Base-by-base conservation (phyloP, 2,888 invertebrate genomes). In the Atrina japonica region DNA sequence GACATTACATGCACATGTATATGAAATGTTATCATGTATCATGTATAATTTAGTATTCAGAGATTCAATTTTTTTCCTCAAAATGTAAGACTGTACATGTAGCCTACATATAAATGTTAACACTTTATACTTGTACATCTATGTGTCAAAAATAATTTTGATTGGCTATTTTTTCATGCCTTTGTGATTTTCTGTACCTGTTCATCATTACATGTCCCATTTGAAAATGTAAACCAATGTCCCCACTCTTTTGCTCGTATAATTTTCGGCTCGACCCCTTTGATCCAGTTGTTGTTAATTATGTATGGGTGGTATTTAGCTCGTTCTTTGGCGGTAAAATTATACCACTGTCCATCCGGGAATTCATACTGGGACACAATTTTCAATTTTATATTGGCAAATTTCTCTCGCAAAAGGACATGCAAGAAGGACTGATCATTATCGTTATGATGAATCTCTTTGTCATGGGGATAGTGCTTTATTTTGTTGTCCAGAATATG, bases 291-390 rank as follows among this genome's bases (percentile, higher is more conserved):
- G 68, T 84, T 84, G 69, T 83, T 81, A 29, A 84, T 77, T 30
- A 84, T 66, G 3, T 80, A 18, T 0, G 82, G 82, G n/a, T 65
- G 67, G 21, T 70, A 74, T 2, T 56, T 18, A 25, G 66, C 66
- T 29, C 76, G 47, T 27, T 77, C 55, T 21, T 70, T 29, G 3
- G 58, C 64, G 18, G 73, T 75, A 11, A 73, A 59, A 58, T 75
- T 40, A 55, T 84, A 84, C 84, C 84, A 84, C 66, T 81, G 77
- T 1, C 84, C 84, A 73, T 84, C 84, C 0, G 81, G 75, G 55
- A 79, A 81, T 7, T 65, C 60, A 11, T 76, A 74, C 14, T 72
- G 35, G 6, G 83, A 75, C 40, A 84, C 64, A 47, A 68, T 69
- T 47, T 71, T 73, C 11, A 77, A 50, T 41, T 55, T 59, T 6